A percentile compares a stretch with the other conserved stretches of the same genome.
phyloP scores from a whole-genome alignment of 2,797 vertebrate genomes.

The Erpetoichthys calabaricus region DNA sequence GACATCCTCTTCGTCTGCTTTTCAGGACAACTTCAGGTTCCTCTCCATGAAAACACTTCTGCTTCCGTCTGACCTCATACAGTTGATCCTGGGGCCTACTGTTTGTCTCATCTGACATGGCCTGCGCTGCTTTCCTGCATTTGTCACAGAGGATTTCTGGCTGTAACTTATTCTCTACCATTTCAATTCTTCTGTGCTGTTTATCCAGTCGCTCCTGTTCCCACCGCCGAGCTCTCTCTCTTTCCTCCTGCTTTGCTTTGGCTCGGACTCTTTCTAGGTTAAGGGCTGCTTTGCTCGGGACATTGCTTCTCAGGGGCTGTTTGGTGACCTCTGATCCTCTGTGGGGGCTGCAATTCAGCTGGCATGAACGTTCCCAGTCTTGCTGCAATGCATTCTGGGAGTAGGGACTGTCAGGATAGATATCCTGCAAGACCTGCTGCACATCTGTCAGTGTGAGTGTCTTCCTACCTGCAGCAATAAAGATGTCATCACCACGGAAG shows the following conservation, averaged over 20 bases:
- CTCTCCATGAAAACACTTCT: too few relatives aligned
- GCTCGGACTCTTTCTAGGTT: slow-evolving; percentile 39
- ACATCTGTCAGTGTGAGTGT: slow-evolving; percentile 64
- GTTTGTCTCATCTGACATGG: slow-evolving; percentile 19
- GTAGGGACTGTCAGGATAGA: slow-evolving; percentile 61
- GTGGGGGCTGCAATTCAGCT: slow-evolving; percentile 57
- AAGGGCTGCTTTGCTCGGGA: slow-evolving; percentile 29
- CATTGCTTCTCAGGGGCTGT: slow-evolving; percentile 7
- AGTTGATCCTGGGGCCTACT: too few relatives aligned
- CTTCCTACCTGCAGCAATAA: slow-evolving; percentile 72
- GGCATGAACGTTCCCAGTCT: slow-evolving; percentile 54
- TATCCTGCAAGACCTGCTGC: slow-evolving; percentile 69
- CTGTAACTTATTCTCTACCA: slow-evolving; percentile 24
- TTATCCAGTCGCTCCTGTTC: slow-evolving; percentile 36
- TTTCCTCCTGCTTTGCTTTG: slow-evolving; percentile 38
- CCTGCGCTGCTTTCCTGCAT: slow-evolving; percentile 34
- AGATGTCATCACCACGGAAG: slow-evolving; percentile 75
- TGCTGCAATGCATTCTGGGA: slow-evolving; percentile 43
- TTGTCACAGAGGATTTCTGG: slow-evolving; percentile 40
- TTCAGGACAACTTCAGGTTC: background rate
- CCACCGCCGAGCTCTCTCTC: slow-evolving; percentile 38
- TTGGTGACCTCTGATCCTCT: slow-evolving; percentile 31
- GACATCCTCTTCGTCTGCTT: background rate
- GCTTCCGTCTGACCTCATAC: too few relatives aligned
- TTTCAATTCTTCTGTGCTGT: slow-evolving; percentile 24